Conservation (phyloP, 2,113 vertebrate genomes). For the Pimephales promelas region DNA sequence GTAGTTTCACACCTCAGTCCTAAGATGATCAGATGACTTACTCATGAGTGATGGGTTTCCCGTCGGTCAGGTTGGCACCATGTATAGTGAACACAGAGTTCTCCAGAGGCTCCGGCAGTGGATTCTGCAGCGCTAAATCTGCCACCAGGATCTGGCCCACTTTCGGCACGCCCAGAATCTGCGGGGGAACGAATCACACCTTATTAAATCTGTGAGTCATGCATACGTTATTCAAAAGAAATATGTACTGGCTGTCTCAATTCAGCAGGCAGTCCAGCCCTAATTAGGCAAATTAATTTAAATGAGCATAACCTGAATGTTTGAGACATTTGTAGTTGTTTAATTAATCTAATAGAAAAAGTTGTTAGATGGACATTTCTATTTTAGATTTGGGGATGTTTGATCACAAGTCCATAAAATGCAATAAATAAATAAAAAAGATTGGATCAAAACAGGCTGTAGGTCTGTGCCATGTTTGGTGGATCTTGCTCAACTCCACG, state of each 20-base stretch:
- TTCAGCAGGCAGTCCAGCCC: neutral
- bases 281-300: no score
- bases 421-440: no score
- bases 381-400: no score
- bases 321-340: no score
- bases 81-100: slow-evolving; percentile 81
- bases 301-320: no score
- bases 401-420: no score
- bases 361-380: no score
- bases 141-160: slow-evolving; percentile 76
- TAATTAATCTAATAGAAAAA: no score
- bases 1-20: neutral
- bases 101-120: slow-evolving; percentile 70
- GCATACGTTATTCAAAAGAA: neutral
- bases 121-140: slow-evolving; percentile 80
- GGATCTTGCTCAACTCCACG: no score
- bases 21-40: slow-evolving; percentile 66
- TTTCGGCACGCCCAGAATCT: slow-evolving; percentile 83
- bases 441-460: no score
- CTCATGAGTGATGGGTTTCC: slow-evolving; percentile 71
- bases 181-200: slow-evolving; percentile 3
- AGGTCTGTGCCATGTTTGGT: no score
- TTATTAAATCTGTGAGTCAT: neutral
- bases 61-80: slow-evolving; percentile 73
- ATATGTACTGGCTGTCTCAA: neutral